Conservation (phyloP, 2,113 vertebrate genomes). For the Miniopterus natalensis region DNA sequence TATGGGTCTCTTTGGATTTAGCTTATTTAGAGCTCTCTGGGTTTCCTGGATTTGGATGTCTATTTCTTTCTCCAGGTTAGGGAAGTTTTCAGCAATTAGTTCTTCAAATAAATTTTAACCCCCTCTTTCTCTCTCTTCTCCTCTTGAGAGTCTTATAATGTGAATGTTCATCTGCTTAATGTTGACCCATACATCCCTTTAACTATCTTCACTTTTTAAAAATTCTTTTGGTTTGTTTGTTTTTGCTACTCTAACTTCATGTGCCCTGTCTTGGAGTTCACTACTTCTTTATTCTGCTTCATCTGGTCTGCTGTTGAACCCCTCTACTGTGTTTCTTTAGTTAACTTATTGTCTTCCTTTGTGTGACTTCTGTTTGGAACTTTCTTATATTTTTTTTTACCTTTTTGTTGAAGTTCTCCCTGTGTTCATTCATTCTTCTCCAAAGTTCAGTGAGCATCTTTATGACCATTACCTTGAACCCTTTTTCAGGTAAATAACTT, state of each 20-base stretch:
- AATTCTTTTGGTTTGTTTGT: not conserved
- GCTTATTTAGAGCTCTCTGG: not conserved
- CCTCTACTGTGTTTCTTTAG: not conserved
- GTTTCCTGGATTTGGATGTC: not conserved
- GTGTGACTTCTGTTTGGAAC: not conserved
- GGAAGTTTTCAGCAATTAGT: not conserved
- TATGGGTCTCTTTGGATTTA: not conserved
- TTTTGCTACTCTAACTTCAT: not conserved
- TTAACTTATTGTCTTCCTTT: not conserved
- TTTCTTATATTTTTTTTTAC: not conserved
- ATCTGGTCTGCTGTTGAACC: not conserved
- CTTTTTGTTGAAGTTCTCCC: not conserved
- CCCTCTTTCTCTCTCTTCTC: not conserved
- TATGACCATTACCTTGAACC: not conserved
- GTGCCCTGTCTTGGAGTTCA: not conserved
- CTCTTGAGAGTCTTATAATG: not conserved
- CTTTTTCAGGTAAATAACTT: not conserved
- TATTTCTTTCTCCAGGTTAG: not conserved
- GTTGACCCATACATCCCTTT: not conserved
- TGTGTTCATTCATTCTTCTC: not conserved
- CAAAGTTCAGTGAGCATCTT: not conserved
- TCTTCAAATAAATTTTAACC: not conserved
- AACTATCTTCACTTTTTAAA: not conserved
- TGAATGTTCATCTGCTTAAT: not conserved
- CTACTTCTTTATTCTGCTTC: not conserved